A percentile compares a stretch with the other conserved stretches of the same genome.
Conservation (phyloP, 2,888 invertebrate genomes). For the Hydropsyche betteni region DNA sequence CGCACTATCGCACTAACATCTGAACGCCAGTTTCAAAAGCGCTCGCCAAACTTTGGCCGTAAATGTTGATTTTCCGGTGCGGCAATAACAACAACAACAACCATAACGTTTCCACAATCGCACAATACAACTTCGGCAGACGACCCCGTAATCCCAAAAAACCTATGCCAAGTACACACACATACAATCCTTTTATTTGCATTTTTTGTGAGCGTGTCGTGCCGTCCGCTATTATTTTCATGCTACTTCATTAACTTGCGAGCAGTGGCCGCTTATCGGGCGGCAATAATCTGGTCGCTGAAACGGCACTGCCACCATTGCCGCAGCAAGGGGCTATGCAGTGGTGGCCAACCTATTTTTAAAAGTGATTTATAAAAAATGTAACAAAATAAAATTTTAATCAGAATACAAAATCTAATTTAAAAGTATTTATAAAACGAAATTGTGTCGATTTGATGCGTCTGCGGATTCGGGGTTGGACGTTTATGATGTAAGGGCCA, state of each 20-base stretch:
- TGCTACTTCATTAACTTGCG: conserved; percentile 53
- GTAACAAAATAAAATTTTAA: too few species aligned
- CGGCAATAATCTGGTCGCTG: conserved; percentile 50
- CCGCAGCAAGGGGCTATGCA: neutral
- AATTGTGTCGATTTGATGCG: too few species aligned
- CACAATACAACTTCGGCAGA: too few species aligned
- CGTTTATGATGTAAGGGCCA: neutral
- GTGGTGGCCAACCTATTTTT: neutral
- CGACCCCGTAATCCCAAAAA: too few species aligned
- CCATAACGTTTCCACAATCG: neutral
- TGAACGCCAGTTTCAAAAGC: neutral
- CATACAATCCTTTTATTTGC: too few species aligned
- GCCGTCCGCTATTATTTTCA: conserved; percentile 52
- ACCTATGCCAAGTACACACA: too few species aligned
- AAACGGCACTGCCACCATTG: neutral
- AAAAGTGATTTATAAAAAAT: too few species aligned
- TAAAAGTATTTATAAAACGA: too few species aligned
- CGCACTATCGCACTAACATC: conserved; percentile 5
- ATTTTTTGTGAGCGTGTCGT: conserved; percentile 49
- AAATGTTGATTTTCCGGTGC: conserved; percentile 12
- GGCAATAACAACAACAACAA: neutral
- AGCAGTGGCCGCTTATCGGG: conserved; percentile 51
- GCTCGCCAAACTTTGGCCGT: conserved; percentile 10
- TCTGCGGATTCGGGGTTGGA: too few species aligned
- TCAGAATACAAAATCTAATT: too few species aligned